Base-by-base conservation (phyloP, 1,140 invertebrate species). In the Pseudomyrmex flavicornis region DNA sequence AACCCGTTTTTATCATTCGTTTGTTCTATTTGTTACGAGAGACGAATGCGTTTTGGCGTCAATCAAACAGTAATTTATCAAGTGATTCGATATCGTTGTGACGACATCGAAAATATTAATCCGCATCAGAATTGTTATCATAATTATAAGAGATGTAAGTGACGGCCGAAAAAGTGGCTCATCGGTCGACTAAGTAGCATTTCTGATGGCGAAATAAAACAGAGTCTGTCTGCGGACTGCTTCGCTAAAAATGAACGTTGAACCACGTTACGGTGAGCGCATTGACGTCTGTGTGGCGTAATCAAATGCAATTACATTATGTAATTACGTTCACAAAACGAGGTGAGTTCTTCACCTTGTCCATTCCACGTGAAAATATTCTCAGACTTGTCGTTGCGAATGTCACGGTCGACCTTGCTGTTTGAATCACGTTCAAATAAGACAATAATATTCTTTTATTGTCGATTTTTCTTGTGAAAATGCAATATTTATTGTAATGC, bases 331-430 rank as follows among this genome's bases (percentile, higher is more conserved):
- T 13, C 26, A 50, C 3, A 54, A 10, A 56, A 5, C 20, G 12
- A n/a, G n/a, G n/a, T n/a, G n/a, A n/a, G 8, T 76, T 58, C 59
- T 22, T 58, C 54, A 22, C 1, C 48, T 44, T 73, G 63, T n/a
- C 62, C 56, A 63, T 86, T 66, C 56, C 13, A 12, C 83, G 85
- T 90, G 90, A 83, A 88, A 92, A 92, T 63, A 72, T 91, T 91
- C 85, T 74, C 87, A 89, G 68, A 52, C 26, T 68, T 58, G 22
- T 65, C 61, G 13, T 85, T 15, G 12, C 10, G n/a, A 73, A 82
- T 84, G 83, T 85, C 69, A 87, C 50, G 63, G 65, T 82, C 84
- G 58, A 44, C 10, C 8, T 50, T 35, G 35, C 35, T 59, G 44
- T 26, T 22, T 61, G 63, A 87, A 74, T 85, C 54, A 50, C 15